A percentile compares a stretch with the other conserved stretches of the same genome.
phyloP scores from a whole-genome alignment of 2,113 vertebrate species.

The Trogon melanurus region DNA sequence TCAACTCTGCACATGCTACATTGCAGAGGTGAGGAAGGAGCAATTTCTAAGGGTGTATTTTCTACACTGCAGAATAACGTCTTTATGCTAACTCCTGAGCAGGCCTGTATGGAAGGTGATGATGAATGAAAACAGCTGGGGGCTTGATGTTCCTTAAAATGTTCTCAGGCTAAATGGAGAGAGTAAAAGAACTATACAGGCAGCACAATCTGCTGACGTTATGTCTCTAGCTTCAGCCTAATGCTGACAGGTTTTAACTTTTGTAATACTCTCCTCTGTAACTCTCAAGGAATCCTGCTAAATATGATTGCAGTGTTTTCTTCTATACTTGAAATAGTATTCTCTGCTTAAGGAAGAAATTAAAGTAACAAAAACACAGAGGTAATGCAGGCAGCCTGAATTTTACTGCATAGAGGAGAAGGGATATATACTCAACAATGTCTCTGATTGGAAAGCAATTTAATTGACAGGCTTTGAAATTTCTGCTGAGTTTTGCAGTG shows the following conservation, averaged over 20 bases:
- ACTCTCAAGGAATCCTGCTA: not conserved
- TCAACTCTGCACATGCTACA: not conserved
- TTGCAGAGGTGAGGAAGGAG: not conserved
- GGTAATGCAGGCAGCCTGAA: not conserved
- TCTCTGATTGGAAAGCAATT: conserved; percentile 70
- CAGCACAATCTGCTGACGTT: not conserved
- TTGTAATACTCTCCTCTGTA: not conserved
- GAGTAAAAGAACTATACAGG: not conserved
- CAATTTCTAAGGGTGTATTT: not conserved
- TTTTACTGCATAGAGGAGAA: conserved; percentile 27
- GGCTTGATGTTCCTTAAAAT: not conserved
- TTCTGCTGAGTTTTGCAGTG: conserved; percentile 66
- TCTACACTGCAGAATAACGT: not conserved
- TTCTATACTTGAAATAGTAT: not conserved
- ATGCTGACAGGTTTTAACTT: not conserved
- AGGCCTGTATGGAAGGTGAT: not conserved
- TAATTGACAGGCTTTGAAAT: conserved; percentile 71
- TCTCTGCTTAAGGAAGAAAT: not conserved
- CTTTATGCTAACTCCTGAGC: not conserved
- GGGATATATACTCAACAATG: conserved; percentile 56
- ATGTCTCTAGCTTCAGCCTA: not conserved
- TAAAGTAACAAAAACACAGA: not conserved
- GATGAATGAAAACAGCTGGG: not conserved
- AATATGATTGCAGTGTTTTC: not conserved
- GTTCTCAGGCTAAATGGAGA: not conserved